Base-by-base conservation (phyloP, 2,113 vertebrate genomes). In the Phylloscopus whistleri region DNA sequence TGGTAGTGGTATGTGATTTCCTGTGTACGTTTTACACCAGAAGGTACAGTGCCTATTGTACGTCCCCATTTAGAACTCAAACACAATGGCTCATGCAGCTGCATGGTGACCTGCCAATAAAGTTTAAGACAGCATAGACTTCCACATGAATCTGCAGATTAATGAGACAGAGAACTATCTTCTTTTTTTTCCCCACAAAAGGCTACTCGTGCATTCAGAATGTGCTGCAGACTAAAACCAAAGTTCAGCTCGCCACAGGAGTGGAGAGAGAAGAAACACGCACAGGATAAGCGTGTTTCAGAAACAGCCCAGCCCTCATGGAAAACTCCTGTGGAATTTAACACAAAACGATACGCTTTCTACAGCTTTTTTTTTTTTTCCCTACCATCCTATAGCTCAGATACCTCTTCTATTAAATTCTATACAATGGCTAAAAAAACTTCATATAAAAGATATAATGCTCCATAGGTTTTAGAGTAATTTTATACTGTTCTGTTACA, bases 21-120 rank as follows among this genome's bases (percentile, higher is more conserved):
- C 97, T 94, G 97, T 97, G 97, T 97, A 97, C 84, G 12, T 97
- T 97, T 96, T 84, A 96, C 97, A 97, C 93, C 97, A 98, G 97
- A 97, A 98, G 96, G 94, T 96, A 96, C 90, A 82, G 97, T 97
- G 97, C 96, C 97, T 98, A 97, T 98, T 97, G 97, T 97, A 97
- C 95, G 30, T 97, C 95, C 91, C 96, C 96, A 97, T 98, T 97
- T 98, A 98, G 96, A 98, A 98, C 97, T 98, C 97, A 97, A 96
- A 98, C 97, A 95, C 97, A 98, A 97, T 97, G 96, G 94, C 96
- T 92, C 96, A 86, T 97, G 97, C 94, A 96, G 97, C 97, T 98
- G 97, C 96, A 97, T 97, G 95, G 97, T 98, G 98, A 97, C 97
- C 97, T 98, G 94, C 94, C 97, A 96, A 97, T 91, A 94, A 98